phyloP scores from a whole-genome alignment of 1,140 invertebrate genomes.

The Radopholus similis region DNA sequence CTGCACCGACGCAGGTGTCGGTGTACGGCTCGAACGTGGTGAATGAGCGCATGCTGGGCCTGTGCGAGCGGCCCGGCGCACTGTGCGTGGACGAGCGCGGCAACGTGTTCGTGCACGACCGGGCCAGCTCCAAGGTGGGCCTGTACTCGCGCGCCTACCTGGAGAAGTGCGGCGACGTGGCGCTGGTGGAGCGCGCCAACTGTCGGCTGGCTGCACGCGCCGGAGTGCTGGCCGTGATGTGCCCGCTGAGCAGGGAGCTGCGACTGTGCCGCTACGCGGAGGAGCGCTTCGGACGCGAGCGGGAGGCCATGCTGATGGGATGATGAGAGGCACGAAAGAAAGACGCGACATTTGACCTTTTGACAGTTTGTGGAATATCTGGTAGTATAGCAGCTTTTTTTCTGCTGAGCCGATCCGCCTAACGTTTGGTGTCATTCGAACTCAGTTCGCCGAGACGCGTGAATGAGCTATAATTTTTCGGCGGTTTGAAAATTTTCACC shows the following conservation, averaged over 20 bases:
- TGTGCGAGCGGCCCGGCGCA: slow-evolving; percentile 38
- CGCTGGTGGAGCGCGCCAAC: slow-evolving; percentile 26
- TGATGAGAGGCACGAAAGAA: background rate
- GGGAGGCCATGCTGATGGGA: slow-evolving; percentile 6
- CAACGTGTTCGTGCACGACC: slow-evolving; percentile 45
- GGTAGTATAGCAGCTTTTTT: no score
- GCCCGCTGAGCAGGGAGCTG: slow-evolving; percentile 11
- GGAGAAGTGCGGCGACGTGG: slow-evolving; percentile 26
- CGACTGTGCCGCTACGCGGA: slow-evolving; percentile 20
- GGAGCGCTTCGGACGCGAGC: slow-evolving; percentile 9
- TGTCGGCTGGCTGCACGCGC: slow-evolving; percentile 20
- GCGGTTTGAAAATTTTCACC: no score
- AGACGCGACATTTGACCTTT: no score
- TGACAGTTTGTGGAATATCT: no score
- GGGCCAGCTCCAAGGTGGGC: slow-evolving; percentile 28
- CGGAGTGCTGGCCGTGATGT: slow-evolving; percentile 26
- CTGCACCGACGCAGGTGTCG: slow-evolving; percentile 8
- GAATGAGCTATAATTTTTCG: no score
- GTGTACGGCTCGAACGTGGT: slow-evolving; percentile 33
- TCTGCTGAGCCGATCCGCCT: no score
- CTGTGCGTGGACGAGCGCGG: slow-evolving; percentile 34
- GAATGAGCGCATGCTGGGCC: slow-evolving; percentile 28
- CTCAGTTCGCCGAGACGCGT: no score
- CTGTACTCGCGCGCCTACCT: slow-evolving; percentile 32
- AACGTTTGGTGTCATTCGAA: no score